Evolutionary conservation across 2,797 vertebrate genomes (phyloP), one percentile per base, ranked within the genome.

Genomic region (Falco berigora): DNA sequence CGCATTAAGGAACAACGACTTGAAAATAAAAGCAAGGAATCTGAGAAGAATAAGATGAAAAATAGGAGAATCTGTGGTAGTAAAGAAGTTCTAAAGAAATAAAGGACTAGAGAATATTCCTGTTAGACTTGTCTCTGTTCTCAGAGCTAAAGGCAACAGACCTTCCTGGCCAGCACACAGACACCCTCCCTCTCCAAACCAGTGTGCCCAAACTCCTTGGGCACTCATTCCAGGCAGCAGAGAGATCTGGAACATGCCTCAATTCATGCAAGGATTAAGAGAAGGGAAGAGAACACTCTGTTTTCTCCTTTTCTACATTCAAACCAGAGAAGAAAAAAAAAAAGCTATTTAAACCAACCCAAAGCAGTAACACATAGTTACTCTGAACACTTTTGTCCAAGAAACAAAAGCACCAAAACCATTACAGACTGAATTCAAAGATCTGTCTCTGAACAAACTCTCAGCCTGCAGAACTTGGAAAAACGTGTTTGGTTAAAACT

Each of bases 351-450:
- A 72, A 73, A 86, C 8, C 66, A 58, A 81, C 34, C 55, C 91
- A 50, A 82, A 93, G 92, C 91, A 87, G 2, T 27, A 58, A 75
- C 52, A 84, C n/a, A 9, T 36, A 69, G 69, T 81, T 56, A 20
- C 63, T 93, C 61, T 12, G 30, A 84, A 52, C 64, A n/a, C 62
- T 81, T 38, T 59, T 62, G 64, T 78, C 73, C 68, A 50, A 77
- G 86, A 53, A 93, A 96, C 56, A 89, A 85, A 90, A 95, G 78
- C 72, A 91, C 89, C 67, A 81, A 85, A 76, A 12, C 66, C 92
- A 63, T 19, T 14, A 6, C 18, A 56, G 80, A 23, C 80, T 52
- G 94, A 73, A 82, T 10, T 25, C 83, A 42, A 62, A 72, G 88
- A 22, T 36, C 76, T 5, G 42, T 15, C 77, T 66, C 81, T 44